Conservation (phyloP, 2,888 invertebrate genomes). For the Lepetodrilus schrolli region DNA sequence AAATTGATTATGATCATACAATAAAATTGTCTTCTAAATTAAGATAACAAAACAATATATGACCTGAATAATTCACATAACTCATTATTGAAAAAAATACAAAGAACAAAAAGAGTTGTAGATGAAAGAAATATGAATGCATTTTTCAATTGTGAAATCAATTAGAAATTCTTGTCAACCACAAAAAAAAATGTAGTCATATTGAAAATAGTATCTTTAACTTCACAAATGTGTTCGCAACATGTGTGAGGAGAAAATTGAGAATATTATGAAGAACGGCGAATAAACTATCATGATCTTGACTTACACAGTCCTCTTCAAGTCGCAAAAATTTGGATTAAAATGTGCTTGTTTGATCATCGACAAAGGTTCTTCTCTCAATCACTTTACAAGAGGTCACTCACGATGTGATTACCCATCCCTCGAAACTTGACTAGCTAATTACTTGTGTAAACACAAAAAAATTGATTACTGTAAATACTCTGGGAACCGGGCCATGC, state of each 20-base stretch:
- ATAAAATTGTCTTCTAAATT: too few relatives aligned
- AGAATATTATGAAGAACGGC: background rate
- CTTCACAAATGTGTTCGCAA: background rate
- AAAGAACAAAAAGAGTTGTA: too few relatives aligned
- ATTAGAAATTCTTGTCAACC: background rate
- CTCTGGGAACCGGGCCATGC: background rate
- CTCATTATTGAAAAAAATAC: too few relatives aligned
- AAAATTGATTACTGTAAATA: background rate
- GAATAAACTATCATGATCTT: background rate
- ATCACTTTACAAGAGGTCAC: background rate
- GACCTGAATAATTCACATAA: too few relatives aligned
- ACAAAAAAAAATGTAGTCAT: background rate
- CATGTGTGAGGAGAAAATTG: background rate
- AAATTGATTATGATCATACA: too few relatives aligned
- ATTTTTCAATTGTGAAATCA: background rate
- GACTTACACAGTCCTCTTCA: background rate
- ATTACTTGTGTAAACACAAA: slow-evolving; percentile 24
- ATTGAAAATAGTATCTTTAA: background rate
- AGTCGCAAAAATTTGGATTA: background rate
- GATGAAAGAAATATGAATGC: background rate
- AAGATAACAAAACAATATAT: too few relatives aligned
- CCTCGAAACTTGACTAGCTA: background rate
- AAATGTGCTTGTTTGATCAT: background rate
- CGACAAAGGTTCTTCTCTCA: background rate
- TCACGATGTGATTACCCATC: background rate